These are phyloP conservation scores for Dromaius novaehollandiae DNA, from an alignment of 2,113 vertebrate genomes.

Conservation along the genomic window DNA sequence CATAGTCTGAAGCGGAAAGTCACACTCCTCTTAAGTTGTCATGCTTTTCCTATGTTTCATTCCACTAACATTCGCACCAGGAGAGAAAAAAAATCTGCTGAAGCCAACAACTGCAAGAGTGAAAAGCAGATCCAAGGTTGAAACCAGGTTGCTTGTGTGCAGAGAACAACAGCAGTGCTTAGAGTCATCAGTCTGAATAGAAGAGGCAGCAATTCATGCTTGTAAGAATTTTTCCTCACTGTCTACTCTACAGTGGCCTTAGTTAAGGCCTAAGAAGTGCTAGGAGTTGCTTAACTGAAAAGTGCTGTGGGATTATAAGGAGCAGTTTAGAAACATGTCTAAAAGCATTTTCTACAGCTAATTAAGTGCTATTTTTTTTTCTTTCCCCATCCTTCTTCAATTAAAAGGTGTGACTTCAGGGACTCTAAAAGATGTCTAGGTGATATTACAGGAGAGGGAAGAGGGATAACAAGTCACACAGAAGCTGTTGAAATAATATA, in stretches of 20 bases:
- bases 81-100: not conserved
- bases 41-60: slow-evolving; percentile 19
- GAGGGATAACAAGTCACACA: slow-evolving; percentile 51
- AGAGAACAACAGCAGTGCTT: not conserved
- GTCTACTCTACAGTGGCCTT: not conserved
- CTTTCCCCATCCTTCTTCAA: slow-evolving; percentile 18
- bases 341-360: slow-evolving; percentile 47
- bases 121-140: not conserved
- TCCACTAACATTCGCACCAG: not conserved
- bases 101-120: not conserved
- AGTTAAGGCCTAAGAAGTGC: not conserved
- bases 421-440: slow-evolving; percentile 42
- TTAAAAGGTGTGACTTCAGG: slow-evolving; percentile 55
- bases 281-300: slow-evolving; percentile 16
- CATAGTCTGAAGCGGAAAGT: not conserved
- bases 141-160: not conserved
- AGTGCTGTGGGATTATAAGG: not conserved
- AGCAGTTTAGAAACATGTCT: slow-evolving; percentile 16
- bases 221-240: not conserved
- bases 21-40: slow-evolving; percentile 9
- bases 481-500: slow-evolving; percentile 52
- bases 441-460: slow-evolving; percentile 46
- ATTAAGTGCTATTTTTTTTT: slow-evolving; percentile 24
- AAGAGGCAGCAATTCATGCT: not conserved
- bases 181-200: not conserved